A percentile compares a stretch with the other conserved stretches of the same genome.
phyloP scores from a whole-genome alignment of 1,140 invertebrate species.

The Diachasma alloeum region DNA sequence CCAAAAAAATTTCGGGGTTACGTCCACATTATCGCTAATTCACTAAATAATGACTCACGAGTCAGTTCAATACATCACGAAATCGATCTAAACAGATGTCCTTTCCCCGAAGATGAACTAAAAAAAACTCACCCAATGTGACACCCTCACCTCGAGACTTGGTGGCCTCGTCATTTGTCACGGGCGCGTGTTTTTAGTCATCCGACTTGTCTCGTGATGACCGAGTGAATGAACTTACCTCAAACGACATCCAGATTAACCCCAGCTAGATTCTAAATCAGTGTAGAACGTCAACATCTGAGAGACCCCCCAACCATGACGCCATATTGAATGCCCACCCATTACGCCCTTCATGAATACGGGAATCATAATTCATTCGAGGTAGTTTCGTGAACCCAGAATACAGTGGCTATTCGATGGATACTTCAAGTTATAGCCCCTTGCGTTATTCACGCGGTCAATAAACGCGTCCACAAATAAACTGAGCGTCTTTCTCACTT shows the following conservation, averaged over 20 bases:
- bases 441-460: not conserved
- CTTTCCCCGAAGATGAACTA: not conserved
- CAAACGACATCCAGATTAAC: not conserved
- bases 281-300: not conserved
- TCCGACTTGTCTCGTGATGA: not conserved
- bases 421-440: not conserved
- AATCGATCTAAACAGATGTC: no score
- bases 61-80: no score
- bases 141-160: conserved; percentile 1
- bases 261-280: not conserved
- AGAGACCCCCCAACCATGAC: not conserved
- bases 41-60: no score
- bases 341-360: not conserved
- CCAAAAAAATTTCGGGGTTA: not conserved
- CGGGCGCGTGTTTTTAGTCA: not conserved
- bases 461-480: conserved; percentile 4
- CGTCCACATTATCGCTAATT: no score
- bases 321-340: not conserved
- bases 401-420: not conserved
- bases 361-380: not conserved
- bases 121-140: not conserved
- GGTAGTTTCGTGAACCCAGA: not conserved
- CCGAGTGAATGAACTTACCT: conserved; percentile 28
- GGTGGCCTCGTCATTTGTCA: not conserved
- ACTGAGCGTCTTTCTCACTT: not conserved